Evolutionary conservation across 2,888 invertebrate species (phyloP).

Genomic region (Iselma pallidipennis): DNA sequence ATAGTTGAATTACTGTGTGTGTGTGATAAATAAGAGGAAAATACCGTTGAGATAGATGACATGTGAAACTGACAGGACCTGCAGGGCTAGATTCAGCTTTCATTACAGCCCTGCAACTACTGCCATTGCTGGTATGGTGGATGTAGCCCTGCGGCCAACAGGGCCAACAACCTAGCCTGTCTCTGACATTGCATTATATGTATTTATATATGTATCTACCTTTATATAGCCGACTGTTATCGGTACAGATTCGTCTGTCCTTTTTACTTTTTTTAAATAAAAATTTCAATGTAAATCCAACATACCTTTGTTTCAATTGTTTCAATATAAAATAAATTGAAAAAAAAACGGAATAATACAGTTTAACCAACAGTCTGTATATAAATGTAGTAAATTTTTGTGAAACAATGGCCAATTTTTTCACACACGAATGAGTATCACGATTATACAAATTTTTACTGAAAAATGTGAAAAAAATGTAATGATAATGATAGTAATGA

Average conservation of each 20-base stretch:
- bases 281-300: neutral
- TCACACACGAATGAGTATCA: neutral
- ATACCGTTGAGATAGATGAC: constrained; percentile 34
- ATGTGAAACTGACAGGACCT: constrained; percentile 47
- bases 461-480: too few species aligned
- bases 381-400: neutral
- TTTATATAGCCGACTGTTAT: constrained; percentile 1
- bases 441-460: neutral
- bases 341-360: neutral
- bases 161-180: constrained; percentile 43
- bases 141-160: constrained; percentile 48
- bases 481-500: too few species aligned
- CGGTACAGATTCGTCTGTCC: neutral
- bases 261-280: neutral
- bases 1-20: constrained; percentile 5
- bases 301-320: constrained; percentile 6
- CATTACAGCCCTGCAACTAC: constrained; percentile 39
- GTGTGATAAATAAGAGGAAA: constrained; percentile 14
- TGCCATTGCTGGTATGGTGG: constrained; percentile 28
- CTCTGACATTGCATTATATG: constrained; percentile 48
- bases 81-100: constrained; percentile 37
- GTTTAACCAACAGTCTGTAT: neutral
- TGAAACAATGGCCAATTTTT: neutral
- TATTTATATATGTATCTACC: neutral
- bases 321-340: neutral